Base-by-base conservation (phyloP, 2,888 invertebrate genomes). In the Calameuta pallipes region DNA sequence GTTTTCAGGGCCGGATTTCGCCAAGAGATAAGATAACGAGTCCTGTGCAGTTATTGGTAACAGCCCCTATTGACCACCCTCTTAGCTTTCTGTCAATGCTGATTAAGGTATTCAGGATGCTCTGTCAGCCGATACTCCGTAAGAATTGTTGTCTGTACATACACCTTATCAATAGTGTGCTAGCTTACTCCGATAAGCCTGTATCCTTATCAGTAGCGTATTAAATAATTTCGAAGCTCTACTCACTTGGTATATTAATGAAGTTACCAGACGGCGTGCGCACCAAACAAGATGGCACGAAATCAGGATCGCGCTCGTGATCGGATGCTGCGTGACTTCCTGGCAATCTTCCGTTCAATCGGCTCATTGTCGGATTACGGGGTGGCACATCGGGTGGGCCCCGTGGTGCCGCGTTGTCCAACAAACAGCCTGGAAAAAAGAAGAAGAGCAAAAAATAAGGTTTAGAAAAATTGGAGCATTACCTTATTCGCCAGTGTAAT, bases 261-360 rank as follows among this genome's bases (percentile, higher is more conserved):
- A 97, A 96, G 93, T 97, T 97, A 92, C 97, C 97, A 86, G 97
- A 97, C 86, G 97, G 97, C 85, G 97, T 97, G 92, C 97, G 94
- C 89, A 97, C 97, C 90, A 97, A 95, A 92, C 97, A 97, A 91
- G 97, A 96, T 87, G 97, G 97, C 92, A 97, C 97, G 92, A 97
- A 96, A 92, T 97, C 97, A 86, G 96, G 96, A 92, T 96, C 96
- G 83, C 90, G 89, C 82, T 91, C 92, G 88, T 89, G 89, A 82
- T 89, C 89, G 80, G 88, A 89, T 77, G 89, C 85, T 87, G 87
- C 88, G 87, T 89, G 89, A 87, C 89, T 90, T 91, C 95, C 95
- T 91, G 96, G 95, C 92, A 96, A 94, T 92, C 97, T 95, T 92
- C 97, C 97, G 94, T 97, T 97, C 92, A 97, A 94, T 91, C 97